Evolutionary conservation across 2,888 invertebrate genomes (phyloP).

Genomic region (Agrypnus murinus): DNA sequence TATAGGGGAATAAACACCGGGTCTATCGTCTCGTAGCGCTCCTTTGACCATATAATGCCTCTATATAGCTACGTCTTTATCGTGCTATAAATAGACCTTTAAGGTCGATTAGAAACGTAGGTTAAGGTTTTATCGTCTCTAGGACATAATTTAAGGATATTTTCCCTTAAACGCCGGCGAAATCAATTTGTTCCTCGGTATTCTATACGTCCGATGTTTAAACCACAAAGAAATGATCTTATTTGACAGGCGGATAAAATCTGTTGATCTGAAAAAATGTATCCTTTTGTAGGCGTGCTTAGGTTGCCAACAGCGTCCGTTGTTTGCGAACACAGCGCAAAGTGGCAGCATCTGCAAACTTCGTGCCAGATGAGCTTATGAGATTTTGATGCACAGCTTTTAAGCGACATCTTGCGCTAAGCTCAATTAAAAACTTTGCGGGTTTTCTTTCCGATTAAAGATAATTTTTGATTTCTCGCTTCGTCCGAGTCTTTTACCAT

Average conservation of each 20-base stretch:
- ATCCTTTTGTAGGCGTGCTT: conserved; percentile 60
- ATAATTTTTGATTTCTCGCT: conserved; percentile 40
- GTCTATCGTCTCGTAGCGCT: conserved; percentile 23
- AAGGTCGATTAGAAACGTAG: conserved; percentile 29
- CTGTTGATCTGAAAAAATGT: conserved; percentile 64
- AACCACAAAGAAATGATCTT: conserved; percentile 59
- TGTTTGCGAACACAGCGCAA: conserved; percentile 49
- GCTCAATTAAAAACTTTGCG: conserved; percentile 53
- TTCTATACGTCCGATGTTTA: conserved; percentile 48
- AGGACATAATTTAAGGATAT: conserved; percentile 30
- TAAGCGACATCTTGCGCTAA: conserved; percentile 49
- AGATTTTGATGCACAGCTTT: conserved; percentile 55
- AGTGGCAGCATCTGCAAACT: conserved; percentile 54
- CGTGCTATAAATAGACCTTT: conserved; percentile 21
- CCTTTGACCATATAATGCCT: conserved; percentile 16
- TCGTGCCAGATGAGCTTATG: conserved; percentile 53
- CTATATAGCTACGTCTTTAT: conserved; percentile 27
- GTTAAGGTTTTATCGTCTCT: not conserved
- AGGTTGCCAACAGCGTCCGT: conserved; percentile 53
- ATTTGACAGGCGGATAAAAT: conserved; percentile 63
- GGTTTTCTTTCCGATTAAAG: conserved; percentile 34
- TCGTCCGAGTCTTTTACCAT: conserved; percentile 19
- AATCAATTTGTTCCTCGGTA: conserved; percentile 49
- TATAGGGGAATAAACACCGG: conserved; percentile 26
- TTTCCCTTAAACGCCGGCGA: conserved; percentile 23